Evolutionary conservation across 2,888 invertebrate genomes (phyloP), one percentile per base, ranked within the genome.

Genomic region (Hemaris fuciformis): DNA sequence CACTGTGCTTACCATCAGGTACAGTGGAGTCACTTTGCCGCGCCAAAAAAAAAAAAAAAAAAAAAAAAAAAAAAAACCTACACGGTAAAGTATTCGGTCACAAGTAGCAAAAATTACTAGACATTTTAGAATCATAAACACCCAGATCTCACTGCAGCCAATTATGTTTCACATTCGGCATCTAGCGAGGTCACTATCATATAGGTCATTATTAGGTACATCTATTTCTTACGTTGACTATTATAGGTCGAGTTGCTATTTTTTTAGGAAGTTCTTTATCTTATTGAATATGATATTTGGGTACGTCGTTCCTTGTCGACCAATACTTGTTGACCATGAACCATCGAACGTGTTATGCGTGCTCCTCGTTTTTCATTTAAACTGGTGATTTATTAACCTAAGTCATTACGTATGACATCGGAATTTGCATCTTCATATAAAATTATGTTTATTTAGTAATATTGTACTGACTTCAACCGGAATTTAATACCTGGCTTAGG

Each of bases 331-430:
- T 53, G 53, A 8, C 53, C 53, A 31, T 53, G 53, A 31, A 53
- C 53, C 53, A 53, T 8, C 31, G 31, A 18, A 53, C 53, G 31
- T 53, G 10, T 18, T 31, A 46, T n/a, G 46, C 18, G 3, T 53
- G 31, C 15, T 53, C 31, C 27, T 53, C 53, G 53, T 53, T 53
- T 31, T 53, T 53, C 53, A 53, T 31, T 53, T 27, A 53, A 48
- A 53, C 31, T 27, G 31, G 53, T 53, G 18, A 53, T 53, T 53
- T 31, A 31, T 53, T 31, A 27, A 31, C 7, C 31, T 31, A 27
- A 31, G 18, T 27, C 18, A 53, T 53, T 31, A 53, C 1, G 4
- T 31, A 53, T 53, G 53, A 53, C 53, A 27, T 53, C 31, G 18
- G 53, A 18, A 53, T 53, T 53, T 31, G 27, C 53, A 53, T 53